Percentiles rank a stretch among this genome's conserved stretches.
Evolutionary conservation across 2,797 vertebrate species (phyloP).

Genomic region (Parauchenoglanis punctatus): DNA sequence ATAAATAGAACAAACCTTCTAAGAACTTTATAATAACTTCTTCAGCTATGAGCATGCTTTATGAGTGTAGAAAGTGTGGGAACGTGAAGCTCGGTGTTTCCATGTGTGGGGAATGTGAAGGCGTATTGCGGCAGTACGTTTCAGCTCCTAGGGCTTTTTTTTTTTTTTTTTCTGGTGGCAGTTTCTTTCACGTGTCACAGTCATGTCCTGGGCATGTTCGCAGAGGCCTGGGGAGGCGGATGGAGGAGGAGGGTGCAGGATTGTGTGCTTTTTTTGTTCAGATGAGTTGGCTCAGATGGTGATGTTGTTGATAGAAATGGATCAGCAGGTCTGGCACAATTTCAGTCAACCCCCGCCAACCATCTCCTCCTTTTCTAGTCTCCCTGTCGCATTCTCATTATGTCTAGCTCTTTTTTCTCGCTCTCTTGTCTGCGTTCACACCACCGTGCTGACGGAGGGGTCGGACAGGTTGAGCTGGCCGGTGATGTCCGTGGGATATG

Average conservation of each 20-base stretch:
- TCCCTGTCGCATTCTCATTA: constrained; percentile 37
- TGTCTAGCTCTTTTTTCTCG: constrained; percentile 28
- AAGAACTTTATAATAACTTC: neutral
- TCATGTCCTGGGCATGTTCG: constrained; percentile 31
- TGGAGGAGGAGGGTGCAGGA: neutral
- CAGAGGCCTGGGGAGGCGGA: constrained; percentile 7
- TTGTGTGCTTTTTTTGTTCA: constrained; percentile 26
- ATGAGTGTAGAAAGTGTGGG: neutral
- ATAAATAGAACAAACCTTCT: neutral
- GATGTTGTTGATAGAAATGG: constrained; percentile 62
- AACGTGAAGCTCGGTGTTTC: constrained; percentile 4
- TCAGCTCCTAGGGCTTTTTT: constrained; percentile 1
- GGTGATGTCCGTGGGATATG: constrained; percentile 96
- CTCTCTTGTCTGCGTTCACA: constrained; percentile 72
- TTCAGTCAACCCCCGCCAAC: constrained; percentile 33
- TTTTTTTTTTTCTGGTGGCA: constrained; percentile 21
- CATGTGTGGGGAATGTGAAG: neutral
- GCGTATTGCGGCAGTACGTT: neutral
- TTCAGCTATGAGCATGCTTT: constrained; percentile 9
- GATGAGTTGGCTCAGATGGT: constrained; percentile 51
- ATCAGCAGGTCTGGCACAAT: constrained; percentile 51
- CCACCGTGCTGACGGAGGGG: constrained; percentile 99
- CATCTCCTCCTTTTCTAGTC: constrained; percentile 38
- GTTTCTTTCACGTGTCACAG: constrained; percentile 36
- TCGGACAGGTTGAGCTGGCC: constrained; percentile 99